phyloP scores from a whole-genome alignment of 2,797 vertebrate species.

The Lepilemur septentrionalis region DNA sequence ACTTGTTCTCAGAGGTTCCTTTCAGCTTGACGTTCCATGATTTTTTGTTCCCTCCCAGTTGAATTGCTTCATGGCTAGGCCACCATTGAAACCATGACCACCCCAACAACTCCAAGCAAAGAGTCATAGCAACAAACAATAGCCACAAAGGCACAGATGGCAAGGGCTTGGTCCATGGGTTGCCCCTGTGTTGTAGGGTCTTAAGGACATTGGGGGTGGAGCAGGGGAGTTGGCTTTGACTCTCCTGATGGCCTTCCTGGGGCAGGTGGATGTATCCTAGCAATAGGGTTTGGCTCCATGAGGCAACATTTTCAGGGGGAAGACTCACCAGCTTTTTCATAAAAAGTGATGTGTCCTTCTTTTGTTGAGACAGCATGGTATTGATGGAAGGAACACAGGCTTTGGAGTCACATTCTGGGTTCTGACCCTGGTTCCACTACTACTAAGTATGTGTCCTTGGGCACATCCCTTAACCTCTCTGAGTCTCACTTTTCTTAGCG shows the following conservation, averaged over 20 bases:
- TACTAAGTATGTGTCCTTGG: not conserved
- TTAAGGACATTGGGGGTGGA: not conserved
- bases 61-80: not conserved
- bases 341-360: not conserved
- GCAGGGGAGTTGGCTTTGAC: not conserved
- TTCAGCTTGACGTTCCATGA: not conserved
- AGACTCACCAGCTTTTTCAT: not conserved
- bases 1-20: not conserved
- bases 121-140: accelerated
- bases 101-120: not conserved
- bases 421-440: not conserved
- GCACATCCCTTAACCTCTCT: not conserved
- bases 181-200: not conserved
- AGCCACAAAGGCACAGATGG: not conserved
- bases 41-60: not conserved
- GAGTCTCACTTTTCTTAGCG: not conserved
- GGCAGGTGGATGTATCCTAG: not conserved
- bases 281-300: not conserved
- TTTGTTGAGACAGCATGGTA: not conserved
- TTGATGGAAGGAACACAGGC: not conserved
- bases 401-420: not conserved
- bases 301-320: not conserved
- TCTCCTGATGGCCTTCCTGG: not conserved
- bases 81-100: not conserved
- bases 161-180: not conserved